These are phyloP conservation scores for Nettapus auritus DNA, from an alignment of 2,113 vertebrate species.

Conservation along the genomic window DNA sequence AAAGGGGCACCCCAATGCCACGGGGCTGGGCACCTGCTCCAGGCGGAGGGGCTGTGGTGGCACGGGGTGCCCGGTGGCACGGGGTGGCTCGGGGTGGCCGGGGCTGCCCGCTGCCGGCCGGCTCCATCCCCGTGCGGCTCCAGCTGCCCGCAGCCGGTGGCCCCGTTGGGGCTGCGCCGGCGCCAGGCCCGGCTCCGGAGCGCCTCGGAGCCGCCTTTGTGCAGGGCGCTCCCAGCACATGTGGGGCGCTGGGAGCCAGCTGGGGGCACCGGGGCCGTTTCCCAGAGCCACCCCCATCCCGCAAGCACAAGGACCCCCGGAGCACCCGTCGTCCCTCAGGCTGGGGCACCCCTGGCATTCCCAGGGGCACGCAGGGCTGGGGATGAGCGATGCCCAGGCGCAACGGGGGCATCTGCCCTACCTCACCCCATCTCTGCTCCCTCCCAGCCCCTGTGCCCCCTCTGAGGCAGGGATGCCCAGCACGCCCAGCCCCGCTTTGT, in stretches of 20 bases:
- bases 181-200: background rate
- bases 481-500: background rate
- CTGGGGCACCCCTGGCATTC: background rate
- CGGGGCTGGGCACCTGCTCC: fast-evolving
- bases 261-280: background rate
- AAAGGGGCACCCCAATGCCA: background rate
- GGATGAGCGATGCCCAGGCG: background rate
- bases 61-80: background rate
- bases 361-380: background rate
- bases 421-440: background rate
- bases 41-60: background rate
- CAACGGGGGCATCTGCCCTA: background rate
- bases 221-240: background rate
- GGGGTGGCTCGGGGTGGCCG: background rate
- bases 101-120: fast-evolving
- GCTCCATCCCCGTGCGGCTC: background rate
- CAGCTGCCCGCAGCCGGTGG: constrained; percentile 1
- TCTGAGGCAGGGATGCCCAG: background rate
- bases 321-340: background rate
- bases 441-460: background rate
- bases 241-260: background rate
- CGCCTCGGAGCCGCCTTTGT: constrained; percentile 10
- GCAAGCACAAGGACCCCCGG: background rate
- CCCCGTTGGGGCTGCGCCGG: background rate
- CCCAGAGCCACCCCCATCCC: fast-evolving